Base-by-base conservation (phyloP, 2,113 vertebrate species). In the Dicentrarchus labrax region DNA sequence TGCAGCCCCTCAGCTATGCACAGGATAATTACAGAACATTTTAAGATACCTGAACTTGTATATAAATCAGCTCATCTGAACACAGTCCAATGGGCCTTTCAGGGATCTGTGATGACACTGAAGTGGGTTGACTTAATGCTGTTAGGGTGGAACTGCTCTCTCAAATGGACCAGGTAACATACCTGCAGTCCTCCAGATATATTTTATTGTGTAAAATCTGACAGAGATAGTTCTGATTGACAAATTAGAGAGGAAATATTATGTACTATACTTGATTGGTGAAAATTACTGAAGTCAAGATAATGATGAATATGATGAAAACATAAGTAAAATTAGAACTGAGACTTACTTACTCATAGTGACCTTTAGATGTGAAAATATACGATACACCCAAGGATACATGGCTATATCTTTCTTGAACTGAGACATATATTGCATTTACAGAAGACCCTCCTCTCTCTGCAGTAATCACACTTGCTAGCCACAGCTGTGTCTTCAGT, bases 401-500 rank as follows among this genome's bases (percentile, higher is more conserved):
- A 51, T 12, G 11, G n/a, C 17, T 39, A 17, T 9, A 13, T 19
- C 17, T 53, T 43, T 53, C 39, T 62, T 41, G 17, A 65, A 51
- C 2, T 17, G 59, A 75, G 54, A 69, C 43, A 64, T 30, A 61
- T 38, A 48, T 45, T 69, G 54, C 57, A 13, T 54, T 53, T 62
- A 72, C 38, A 47, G 17, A 64, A 13, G 19, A 8, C 1, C 53
- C 50, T n/a, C 0, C 22, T 36, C 24, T 68, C 50, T 62, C 39
- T 45, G 51, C 8, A 36, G 72, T 81, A 73, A 53, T 72, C 62
- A n/a, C 54, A 78, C 68, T 51, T 9, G 3, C 11, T 19, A 59
- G 76, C 51, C 4, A 36, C 84, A 86, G 83, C 83, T 88, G 83
- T 12, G 57, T 78, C 78, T 88, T 61, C 41, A 70, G 51, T 68